Evolutionary conservation across 2,113 vertebrate species (phyloP), one percentile per base, ranked within the genome.

Genomic region (Mixornis gularis): DNA sequence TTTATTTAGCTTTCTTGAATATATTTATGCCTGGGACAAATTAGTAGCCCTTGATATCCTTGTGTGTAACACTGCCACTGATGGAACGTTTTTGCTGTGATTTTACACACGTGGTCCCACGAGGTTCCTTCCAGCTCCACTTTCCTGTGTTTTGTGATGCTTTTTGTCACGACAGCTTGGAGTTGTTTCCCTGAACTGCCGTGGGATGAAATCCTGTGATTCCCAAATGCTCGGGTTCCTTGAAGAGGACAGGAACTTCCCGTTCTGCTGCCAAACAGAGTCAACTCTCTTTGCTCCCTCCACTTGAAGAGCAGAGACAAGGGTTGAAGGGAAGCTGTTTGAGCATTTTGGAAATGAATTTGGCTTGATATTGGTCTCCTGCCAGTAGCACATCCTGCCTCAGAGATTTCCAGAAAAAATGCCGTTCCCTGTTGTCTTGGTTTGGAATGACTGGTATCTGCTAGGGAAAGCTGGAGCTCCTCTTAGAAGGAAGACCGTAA

Each of bases 1-100:
- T 95, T 94, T 85, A 84, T 93, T 93, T 71, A 36, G 32, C 20
- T 92, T 92, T 64, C 58, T 86, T 78, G 36, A 87, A 72, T 77
- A 11, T 60, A 52, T 95, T 94, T 90, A 16, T 66, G 41, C 16
- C 18, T 24, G 22, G 55, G 51, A 48, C 38, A 70, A 87, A 89
- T 81, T 44, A 89, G 53, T 65, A 92, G 49, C 69, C 62, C 41
- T 90, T 14, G 4, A 64, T 79, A 74, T 53, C 34, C 11, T 76
- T 48, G 11, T 44, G 16, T 40, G 1, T 26, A 85, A 78, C 21
- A 3, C 6, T 10, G 38, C 20, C 19, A 29, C n/a, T 16, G 36
- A 58, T 25, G 38, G 14, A 48, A 77, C 1, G 1, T 43, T 88
- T 66, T 17, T 71, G 40, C 52, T 68, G 56, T 56, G 43, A 24